phyloP scores from a whole-genome alignment of 2,797 vertebrate genomes.

The Coregonus sp. region DNA sequence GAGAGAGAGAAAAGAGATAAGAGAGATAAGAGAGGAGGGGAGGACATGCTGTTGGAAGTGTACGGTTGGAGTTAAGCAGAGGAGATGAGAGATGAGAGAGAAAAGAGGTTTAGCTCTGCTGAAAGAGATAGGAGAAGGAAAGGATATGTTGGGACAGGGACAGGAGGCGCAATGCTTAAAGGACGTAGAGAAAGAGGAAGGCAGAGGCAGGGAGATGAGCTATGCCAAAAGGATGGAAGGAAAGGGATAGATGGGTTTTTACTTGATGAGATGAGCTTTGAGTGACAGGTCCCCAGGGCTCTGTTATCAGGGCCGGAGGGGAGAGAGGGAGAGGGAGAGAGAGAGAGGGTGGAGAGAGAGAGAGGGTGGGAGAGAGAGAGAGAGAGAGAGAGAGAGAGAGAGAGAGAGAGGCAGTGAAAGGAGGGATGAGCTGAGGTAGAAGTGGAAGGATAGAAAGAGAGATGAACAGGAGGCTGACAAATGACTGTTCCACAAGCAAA shows the following conservation, averaged over 20 bases:
- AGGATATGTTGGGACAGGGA: not conserved
- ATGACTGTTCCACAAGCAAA: conserved; percentile 16
- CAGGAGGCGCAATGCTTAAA: not conserved
- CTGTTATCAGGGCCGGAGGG: conserved; percentile 20
- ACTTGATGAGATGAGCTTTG: conserved; percentile 26
- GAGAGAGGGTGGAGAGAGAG: too few species aligned
- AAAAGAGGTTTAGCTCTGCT: not conserved
- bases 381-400: not conserved
- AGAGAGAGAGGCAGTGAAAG: conserved; percentile 6
- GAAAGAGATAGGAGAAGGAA: not conserved
- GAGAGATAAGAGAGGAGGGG: not conserved
- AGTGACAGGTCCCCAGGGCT: conserved; percentile 15
- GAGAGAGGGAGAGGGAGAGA: not conserved
- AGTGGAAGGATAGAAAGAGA: conserved; percentile 23
- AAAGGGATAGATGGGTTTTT: not conserved
- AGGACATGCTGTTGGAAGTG: not conserved
- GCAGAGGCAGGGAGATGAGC: not conserved
- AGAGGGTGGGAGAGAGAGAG: not conserved
- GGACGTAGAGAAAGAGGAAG: not conserved
- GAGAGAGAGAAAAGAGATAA: not conserved
- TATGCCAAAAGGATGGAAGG: conserved; percentile 2
- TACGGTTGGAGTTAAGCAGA: not conserved
- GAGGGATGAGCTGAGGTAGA: not conserved
- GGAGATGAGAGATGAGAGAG: conserved; percentile 6
- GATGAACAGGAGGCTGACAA: conserved; percentile 17